Evolutionary conservation across 2,797 vertebrate genomes (phyloP), one percentile per base, ranked within the genome.

Genomic region (Cuculus canorus): DNA sequence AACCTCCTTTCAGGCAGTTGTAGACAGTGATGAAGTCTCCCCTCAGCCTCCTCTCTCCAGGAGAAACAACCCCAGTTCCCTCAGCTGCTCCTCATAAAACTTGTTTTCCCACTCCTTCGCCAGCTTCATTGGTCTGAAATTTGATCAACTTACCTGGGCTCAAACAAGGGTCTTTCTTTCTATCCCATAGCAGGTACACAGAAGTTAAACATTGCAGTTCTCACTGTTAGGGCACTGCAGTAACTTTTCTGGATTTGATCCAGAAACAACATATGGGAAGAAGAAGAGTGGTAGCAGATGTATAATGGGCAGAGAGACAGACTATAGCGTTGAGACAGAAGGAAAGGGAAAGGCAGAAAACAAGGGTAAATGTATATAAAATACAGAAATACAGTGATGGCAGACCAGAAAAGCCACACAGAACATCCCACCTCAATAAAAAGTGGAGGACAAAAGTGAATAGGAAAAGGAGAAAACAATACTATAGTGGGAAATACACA

Each of bases 91-190:
- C 45, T 47, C 19, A 22, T 47, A 47, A 18, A 22, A 47, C 45
- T 47, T 47, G 18, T 21, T 47, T 18, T 47, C 45, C 45, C 17
- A 8, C 17, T 17, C 45, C 45, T 48, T 48, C 47, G 48, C 22
- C 47, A 48, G 22, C 22, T 23, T 48, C 48, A 21, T 48, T 24
- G 47, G 47, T 21, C 23, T 48, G 9, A 48, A 48, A 32, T 13
- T 5, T 78, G 10, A 17, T 41, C 10, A 33, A 10, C 14, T 53
- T 32, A 32, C 8, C 32, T 19, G 11, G 8, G 32, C 35, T 73
- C n/a, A 66, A 37, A 0, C 0, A 37, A 73, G 25, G 7, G 9
- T 52, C 52, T 1, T 2, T 32, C 11, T 54, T 1, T 0, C n/a
- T 6, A 3, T 53, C 27, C n/a, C 2, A 1, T 11, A 56, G 30